Percentiles rank a stretch among this genome's conserved stretches.
phyloP scores from a whole-genome alignment of 1,140 invertebrate genomes.

The Leptinotarsa texana region DNA sequence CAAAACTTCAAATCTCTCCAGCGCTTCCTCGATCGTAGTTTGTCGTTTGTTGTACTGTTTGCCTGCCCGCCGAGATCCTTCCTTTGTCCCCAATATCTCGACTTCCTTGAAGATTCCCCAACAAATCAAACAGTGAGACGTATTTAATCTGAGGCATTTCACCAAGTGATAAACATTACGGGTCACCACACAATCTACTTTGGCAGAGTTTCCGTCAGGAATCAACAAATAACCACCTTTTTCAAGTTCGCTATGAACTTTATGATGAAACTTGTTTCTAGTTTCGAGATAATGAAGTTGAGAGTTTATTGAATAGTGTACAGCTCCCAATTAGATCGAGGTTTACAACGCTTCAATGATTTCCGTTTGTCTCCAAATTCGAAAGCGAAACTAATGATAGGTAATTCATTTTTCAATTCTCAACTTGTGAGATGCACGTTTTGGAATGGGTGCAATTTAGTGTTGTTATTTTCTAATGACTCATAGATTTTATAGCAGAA shows the following conservation, averaged over 20 bases:
- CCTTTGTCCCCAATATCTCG: constrained; percentile 18
- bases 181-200: constrained; percentile 6
- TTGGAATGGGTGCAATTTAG: too few species aligned
- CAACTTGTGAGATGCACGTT: too few species aligned
- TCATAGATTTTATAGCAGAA: too few species aligned
- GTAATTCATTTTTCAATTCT: too few species aligned
- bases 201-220: background rate
- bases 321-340: too few species aligned
- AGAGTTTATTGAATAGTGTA: background rate
- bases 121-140: constrained; percentile 23
- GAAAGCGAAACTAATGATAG: too few species aligned
- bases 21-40: constrained; percentile 32
- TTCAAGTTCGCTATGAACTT: background rate
- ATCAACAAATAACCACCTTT: background rate
- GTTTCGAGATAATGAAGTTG: background rate
- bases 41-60: constrained; percentile 40
- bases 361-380: too few species aligned
- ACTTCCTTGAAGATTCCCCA: constrained; percentile 12
- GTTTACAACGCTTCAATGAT: too few species aligned
- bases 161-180: constrained; percentile 12
- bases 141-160: constrained; percentile 12
- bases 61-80: constrained; percentile 28
- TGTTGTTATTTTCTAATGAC: too few species aligned
- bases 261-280: background rate
- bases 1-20: background rate